Evolutionary conservation across 1,140 invertebrate species (phyloP).

Genomic region (Drosophila santomea): DNA sequence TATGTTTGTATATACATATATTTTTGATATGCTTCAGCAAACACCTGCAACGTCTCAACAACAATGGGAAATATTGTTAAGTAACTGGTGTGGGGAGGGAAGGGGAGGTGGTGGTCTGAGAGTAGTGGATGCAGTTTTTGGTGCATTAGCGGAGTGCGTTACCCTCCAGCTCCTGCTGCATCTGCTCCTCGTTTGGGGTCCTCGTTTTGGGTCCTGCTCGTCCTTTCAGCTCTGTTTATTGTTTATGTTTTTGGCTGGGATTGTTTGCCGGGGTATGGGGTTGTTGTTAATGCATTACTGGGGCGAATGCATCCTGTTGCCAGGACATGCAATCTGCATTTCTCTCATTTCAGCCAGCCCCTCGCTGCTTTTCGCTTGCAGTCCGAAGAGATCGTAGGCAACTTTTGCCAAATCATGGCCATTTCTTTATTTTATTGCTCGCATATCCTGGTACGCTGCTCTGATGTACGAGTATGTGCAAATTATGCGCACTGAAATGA

Average conservation of each 20-base stretch:
- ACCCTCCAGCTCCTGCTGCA: constrained; percentile 6
- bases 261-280: constrained; percentile 22
- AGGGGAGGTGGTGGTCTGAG: not conserved
- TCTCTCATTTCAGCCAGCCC: constrained; percentile 9
- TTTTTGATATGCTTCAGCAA: constrained; percentile 77
- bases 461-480: constrained; percentile 43
- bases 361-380: not conserved
- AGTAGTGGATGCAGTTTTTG: constrained; percentile 61
- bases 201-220: not conserved
- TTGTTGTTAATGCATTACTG: constrained; percentile 65
- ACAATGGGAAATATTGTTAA: constrained; percentile 75
- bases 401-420: constrained; percentile 65
- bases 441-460: constrained; percentile 26
- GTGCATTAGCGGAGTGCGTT: constrained; percentile 74
- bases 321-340: constrained; percentile 75
- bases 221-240: constrained; percentile 58
- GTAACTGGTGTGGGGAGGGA: constrained; percentile 33
- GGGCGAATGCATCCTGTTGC: constrained; percentile 45
- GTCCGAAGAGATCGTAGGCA: constrained; percentile 34
- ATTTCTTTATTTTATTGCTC: constrained; percentile 55
- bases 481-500: constrained; percentile 59
- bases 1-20: constrained; percentile 52
- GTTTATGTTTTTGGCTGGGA: constrained; percentile 65
- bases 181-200: no score
- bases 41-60: constrained; percentile 81